Conservation (phyloP, 2,113 vertebrate species). For the Pomatorhinus ruficollis region DNA sequence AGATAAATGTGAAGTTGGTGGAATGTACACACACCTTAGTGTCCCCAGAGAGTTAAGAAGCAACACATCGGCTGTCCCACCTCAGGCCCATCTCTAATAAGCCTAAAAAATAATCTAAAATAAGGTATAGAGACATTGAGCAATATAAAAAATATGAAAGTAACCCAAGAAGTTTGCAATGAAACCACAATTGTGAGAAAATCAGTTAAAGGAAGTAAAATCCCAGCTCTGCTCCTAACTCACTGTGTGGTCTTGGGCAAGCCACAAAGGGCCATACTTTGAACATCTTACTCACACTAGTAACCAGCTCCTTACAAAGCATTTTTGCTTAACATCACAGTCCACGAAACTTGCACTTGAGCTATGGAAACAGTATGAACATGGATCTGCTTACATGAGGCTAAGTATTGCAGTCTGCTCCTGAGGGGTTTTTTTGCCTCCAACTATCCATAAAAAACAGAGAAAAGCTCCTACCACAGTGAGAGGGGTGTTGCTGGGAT, state of each 20-base stretch:
- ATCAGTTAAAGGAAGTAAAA: slow-evolving; percentile 37
- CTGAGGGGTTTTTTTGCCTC: neutral
- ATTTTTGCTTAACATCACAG: slow-evolving; percentile 10
- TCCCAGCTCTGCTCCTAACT: slow-evolving; percentile 3
- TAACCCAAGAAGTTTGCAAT: neutral
- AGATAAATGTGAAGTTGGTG: neutral
- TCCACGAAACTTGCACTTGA: neutral
- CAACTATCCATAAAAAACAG: neutral
- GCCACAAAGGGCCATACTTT: slow-evolving; percentile 11
- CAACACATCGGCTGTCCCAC: neutral
- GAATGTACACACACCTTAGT: neutral
- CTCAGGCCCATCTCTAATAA: neutral
- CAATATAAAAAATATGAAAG: neutral
- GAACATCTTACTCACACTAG: slow-evolving; percentile 19
- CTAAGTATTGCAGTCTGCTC: neutral
- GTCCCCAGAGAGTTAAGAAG: neutral
- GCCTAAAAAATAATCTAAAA: neutral
- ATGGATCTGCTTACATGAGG: neutral
- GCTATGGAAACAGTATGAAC: neutral
- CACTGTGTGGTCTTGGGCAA: slow-evolving; percentile 3
- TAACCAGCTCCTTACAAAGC: slow-evolving; percentile 22
- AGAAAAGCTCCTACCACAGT: neutral
- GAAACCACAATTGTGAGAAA: slow-evolving; percentile 54
- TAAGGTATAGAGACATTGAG: neutral
- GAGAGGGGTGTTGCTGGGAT: neutral